Evolutionary conservation across 2,888 invertebrate genomes (phyloP).

Genomic region (Pseudococcus longispinus): DNA sequence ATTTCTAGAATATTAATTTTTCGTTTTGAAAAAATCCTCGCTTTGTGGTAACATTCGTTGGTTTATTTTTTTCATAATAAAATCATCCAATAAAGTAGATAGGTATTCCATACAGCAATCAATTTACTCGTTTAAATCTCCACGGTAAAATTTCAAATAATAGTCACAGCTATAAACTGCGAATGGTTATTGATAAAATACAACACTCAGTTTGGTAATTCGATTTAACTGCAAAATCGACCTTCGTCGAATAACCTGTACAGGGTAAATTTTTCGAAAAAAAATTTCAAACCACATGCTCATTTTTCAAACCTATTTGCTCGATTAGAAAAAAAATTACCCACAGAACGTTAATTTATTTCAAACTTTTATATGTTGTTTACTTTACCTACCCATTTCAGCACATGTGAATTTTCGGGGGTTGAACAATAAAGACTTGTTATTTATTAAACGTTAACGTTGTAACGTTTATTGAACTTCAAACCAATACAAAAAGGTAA

Average conservation of each 20-base stretch:
- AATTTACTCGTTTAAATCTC: slow-evolving; percentile 8
- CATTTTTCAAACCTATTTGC: background rate
- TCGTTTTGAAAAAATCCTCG: background rate
- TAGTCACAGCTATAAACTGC: background rate
- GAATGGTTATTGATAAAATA: slow-evolving; percentile 10
- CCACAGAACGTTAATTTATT: background rate
- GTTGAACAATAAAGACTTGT: background rate
- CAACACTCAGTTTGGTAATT: slow-evolving; percentile 9
- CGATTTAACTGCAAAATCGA: background rate
- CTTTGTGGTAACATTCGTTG: background rate
- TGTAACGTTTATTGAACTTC: slow-evolving; percentile 45
- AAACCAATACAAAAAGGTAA: slow-evolving; percentile 25
- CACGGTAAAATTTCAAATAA: slow-evolving; percentile 10
- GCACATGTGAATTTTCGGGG: background rate
- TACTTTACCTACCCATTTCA: background rate
- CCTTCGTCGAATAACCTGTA: background rate
- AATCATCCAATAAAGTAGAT: background rate
- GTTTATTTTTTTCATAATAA: background rate
- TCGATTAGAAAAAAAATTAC: slow-evolving; percentile 11
- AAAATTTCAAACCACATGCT: background rate
- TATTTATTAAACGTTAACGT: slow-evolving; percentile 15
- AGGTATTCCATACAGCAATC: background rate
- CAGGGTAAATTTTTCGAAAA: background rate
- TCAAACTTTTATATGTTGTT: background rate
- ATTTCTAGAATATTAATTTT: background rate